These are phyloP conservation scores for Conops quadrifasciatus DNA, from an alignment of 2,888 invertebrate genomes.

Conservation along the genomic window DNA sequence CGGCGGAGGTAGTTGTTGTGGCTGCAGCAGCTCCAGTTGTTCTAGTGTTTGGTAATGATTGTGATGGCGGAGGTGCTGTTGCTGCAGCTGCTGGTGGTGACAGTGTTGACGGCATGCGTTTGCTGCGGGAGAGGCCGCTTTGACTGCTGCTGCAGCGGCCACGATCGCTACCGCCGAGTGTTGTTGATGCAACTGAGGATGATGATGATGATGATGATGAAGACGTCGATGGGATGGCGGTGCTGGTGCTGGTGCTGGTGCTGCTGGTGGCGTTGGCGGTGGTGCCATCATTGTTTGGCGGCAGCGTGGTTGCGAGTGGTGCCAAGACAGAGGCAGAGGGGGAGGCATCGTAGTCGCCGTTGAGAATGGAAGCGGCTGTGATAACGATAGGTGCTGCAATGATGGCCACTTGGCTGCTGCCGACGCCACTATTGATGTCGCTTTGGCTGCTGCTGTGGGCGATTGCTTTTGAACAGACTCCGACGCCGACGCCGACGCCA, in stretches of 20 bases:
- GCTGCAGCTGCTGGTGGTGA: constrained; percentile 48
- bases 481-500: constrained; percentile 38
- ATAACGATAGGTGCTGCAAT: constrained; percentile 53
- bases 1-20: constrained; percentile 51
- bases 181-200: constrained; percentile 44
- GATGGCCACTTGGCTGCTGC: constrained; percentile 53
- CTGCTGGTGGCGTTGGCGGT: constrained; percentile 21
- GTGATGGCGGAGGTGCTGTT: constrained; percentile 44
- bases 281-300: constrained; percentile 37
- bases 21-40: constrained; percentile 39
- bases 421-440: constrained; percentile 23
- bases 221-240: constrained; percentile 38
- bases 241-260: constrained; percentile 38
- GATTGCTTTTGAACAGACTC: constrained; percentile 8
- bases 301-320: constrained; percentile 41
- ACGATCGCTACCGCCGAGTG: constrained; percentile 43
- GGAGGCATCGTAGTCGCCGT: constrained; percentile 45
- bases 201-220: constrained; percentile 27
- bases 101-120: constrained; percentile 45
- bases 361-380: constrained; percentile 34
- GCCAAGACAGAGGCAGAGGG: constrained; percentile 39
- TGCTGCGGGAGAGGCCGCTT: constrained; percentile 13
- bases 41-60: constrained; percentile 35
- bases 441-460: constrained; percentile 24
- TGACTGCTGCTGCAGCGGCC: constrained; percentile 41